A percentile compares a stretch with the other conserved stretches of the same genome.
phyloP scores from a whole-genome alignment of 2,113 vertebrate species.

The Pterocles gutturalis region DNA sequence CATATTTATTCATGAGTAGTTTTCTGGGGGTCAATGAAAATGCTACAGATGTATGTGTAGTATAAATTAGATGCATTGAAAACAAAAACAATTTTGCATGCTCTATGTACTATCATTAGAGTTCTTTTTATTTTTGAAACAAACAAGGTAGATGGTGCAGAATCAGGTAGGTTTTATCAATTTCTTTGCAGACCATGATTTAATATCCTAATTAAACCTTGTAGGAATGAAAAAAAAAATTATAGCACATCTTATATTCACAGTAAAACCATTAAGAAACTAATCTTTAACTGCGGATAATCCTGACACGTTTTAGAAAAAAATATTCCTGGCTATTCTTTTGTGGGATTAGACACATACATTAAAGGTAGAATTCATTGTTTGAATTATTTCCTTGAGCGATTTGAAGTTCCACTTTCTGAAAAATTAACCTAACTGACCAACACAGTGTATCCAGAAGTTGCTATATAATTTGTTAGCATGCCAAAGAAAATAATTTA shows the following conservation, averaged over 20 bases:
- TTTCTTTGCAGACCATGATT: neutral
- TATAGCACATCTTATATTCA: neutral
- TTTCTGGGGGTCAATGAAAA: neutral
- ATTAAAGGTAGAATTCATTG: neutral
- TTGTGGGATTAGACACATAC: neutral
- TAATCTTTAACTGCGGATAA: neutral
- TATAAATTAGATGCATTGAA: neutral
- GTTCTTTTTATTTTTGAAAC: neutral
- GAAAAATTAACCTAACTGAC: slow-evolving; percentile 27
- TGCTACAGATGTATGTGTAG: neutral
- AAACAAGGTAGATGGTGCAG: neutral
- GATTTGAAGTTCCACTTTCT: slow-evolving; percentile 3
- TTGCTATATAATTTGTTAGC: neutral
- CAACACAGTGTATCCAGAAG: neutral
- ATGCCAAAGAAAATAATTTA: slow-evolving; percentile 10
- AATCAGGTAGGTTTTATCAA: neutral
- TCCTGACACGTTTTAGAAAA: neutral
- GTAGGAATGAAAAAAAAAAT: neutral
- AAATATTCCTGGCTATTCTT: neutral
- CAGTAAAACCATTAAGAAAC: neutral
- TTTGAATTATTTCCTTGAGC: slow-evolving; percentile 28
- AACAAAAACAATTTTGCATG: neutral
- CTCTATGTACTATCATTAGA: neutral
- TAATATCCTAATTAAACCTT: neutral
- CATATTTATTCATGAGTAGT: neutral